Percentiles rank a stretch among this genome's conserved stretches.
Evolutionary conservation across 2,113 vertebrate species (phyloP).

Genomic region (Notarius quadriscutis): DNA sequence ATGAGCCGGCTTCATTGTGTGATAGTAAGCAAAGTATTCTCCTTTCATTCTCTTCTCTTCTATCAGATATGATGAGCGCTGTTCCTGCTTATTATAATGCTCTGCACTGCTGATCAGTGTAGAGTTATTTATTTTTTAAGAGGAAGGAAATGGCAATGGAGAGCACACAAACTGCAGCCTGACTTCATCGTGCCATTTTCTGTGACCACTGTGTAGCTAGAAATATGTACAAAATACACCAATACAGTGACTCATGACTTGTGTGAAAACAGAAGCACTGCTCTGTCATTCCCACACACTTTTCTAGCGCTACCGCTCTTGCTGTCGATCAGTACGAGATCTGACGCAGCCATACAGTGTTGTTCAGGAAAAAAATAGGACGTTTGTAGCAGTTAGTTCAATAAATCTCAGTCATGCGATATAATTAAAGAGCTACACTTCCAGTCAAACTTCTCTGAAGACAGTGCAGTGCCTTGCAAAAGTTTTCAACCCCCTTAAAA

Average conservation of each 20-base stretch:
- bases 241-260: neutral
- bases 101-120: neutral
- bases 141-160: neutral
- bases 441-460: neutral
- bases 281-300: neutral
- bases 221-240: neutral
- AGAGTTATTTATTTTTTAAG: neutral
- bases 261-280: too few relatives aligned
- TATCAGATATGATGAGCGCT: neutral
- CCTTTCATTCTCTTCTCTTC: neutral
- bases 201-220: neutral
- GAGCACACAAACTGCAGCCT: neutral
- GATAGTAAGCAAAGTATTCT: neutral
- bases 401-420: neutral
- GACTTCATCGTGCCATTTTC: neutral
- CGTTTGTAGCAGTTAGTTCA: neutral
- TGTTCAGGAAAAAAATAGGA: neutral
- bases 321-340: neutral
- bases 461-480: neutral
- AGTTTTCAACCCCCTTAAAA: neutral
- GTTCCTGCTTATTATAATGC: neutral
- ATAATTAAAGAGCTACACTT: neutral
- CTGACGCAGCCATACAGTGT: neutral
- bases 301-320: neutral
- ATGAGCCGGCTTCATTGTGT: neutral